Base-by-base conservation (phyloP, 2,113 vertebrate genomes). In the Petrocephalus zakoni region DNA sequence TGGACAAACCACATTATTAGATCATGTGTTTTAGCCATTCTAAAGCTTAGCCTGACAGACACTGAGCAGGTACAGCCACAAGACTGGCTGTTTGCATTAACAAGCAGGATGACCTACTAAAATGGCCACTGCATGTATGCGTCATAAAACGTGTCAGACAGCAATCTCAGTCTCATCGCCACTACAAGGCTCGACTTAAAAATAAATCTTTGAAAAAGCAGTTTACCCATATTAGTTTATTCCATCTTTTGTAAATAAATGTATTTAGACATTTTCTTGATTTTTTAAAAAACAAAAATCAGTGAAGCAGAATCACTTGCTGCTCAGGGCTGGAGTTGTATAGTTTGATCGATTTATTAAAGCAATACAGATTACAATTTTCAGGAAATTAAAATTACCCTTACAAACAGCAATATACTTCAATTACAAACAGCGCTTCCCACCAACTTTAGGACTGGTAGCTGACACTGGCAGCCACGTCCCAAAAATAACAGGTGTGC, bases 301-400 rank as follows among this genome's bases (percentile, higher is more conserved):
- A 56, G 13, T n/a, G 21, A 81, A 46, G 82, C n/a, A 83, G 22
- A 83, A 88, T 49, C 29, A 88, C 21, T 49, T 46, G 42, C 53
- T 53, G 19, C 52, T 61, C 22, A 91, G 87, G 78, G 93, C 94
- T 94, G 93, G 90, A 90, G 92, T 93, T 81, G 90, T 90, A 90
- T 87, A 91, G 78, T 91, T 81, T 91, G 83, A 64, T 89, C 88
- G 47, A 29, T 91, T 92, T 92, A 92, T 93, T 92, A 92, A 78
- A 91, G 89, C 90, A 90, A 90, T 56, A 89, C 89, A 92, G 91
- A 90, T 86, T 93, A 93, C 88, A 91, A 58, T 89, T 92, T 87
- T 89, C 88, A 91, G 88, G 72, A 46, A 46, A 85, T 75, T 72
- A 42, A 90, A 83, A 88, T 87, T 89, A 93, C 90, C 29, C 92